phyloP scores from a whole-genome alignment of 2,113 vertebrate genomes.

The Centropus unirufus region DNA sequence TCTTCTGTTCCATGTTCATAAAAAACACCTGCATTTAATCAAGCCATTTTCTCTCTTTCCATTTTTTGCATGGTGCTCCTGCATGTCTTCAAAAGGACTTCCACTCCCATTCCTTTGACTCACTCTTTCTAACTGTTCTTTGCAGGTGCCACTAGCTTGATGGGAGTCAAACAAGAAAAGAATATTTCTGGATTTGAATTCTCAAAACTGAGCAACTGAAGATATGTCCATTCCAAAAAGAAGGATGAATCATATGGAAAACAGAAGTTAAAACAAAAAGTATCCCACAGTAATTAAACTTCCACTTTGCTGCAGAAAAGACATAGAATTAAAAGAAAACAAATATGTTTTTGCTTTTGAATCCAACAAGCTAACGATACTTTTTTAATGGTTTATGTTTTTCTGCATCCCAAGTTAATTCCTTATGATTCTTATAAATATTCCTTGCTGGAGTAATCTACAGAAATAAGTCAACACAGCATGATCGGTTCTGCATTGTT shows the following conservation, averaged over 20 bases:
- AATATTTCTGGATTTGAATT: neutral
- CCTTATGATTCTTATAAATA: neutral
- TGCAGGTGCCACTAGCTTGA: neutral
- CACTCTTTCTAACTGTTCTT: neutral
- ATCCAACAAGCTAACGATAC: neutral
- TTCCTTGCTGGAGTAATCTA: neutral
- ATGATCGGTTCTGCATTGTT: neutral
- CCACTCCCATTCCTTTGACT: neutral
- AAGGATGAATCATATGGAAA: neutral
- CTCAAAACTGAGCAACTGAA: neutral
- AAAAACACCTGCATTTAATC: conserved; percentile 45
- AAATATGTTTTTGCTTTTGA: neutral
- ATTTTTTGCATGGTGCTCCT: neutral
- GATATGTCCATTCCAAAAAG: neutral
- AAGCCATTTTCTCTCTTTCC: neutral
- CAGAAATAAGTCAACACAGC: neutral
- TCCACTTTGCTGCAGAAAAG: neutral
- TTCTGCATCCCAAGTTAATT: neutral
- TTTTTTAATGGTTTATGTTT: neutral
- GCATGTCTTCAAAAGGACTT: neutral
- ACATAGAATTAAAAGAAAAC: neutral
- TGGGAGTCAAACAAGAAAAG: neutral
- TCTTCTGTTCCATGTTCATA: conserved; percentile 14
- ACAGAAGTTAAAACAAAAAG: neutral
- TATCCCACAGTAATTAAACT: neutral